A percentile compares a stretch with the other conserved stretches of the same genome.
phyloP scores from a whole-genome alignment of 2,797 vertebrate species.

The Takifugu rubripes region DNA sequence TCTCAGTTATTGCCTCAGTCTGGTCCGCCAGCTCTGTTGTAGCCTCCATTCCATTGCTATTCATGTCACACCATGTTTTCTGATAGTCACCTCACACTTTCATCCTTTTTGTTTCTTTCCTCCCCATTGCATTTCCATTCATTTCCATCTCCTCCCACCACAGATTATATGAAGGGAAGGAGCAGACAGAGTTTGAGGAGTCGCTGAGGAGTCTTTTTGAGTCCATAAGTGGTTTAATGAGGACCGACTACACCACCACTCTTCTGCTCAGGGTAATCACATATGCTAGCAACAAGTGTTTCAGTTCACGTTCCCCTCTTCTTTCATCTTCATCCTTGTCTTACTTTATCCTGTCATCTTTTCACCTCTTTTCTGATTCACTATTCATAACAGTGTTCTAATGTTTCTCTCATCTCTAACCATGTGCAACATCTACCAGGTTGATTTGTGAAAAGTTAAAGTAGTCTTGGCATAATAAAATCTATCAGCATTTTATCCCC shows the following conservation, averaged over 20 bases:
- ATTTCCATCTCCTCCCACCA: constrained; percentile 2
- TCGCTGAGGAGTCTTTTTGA: constrained; percentile 93
- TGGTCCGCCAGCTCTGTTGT: no score
- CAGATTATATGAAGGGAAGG: constrained; percentile 95
- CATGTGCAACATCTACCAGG: neutral
- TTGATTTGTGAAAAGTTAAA: constrained; percentile 24
- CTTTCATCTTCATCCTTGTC: constrained; percentile 2
- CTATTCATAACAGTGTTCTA: neutral
- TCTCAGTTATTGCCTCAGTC: no score
- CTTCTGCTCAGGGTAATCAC: constrained; percentile 85
- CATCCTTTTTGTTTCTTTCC: constrained; percentile 6
- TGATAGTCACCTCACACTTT: no score
- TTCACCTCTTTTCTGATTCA: neutral
- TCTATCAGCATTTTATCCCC: no score
- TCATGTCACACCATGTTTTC: no score
- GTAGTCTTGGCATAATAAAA: neutral
- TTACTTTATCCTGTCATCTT: constrained; percentile 6
- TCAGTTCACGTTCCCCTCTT: constrained; percentile 1
- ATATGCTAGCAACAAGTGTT: neutral
- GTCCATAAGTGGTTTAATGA: constrained; percentile 97
- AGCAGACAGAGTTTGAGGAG: constrained; percentile 93
- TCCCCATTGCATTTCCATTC: constrained; percentile 7
- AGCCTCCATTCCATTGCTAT: no score
- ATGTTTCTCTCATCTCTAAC: neutral
- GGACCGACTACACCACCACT: constrained; percentile 84